Evolutionary conservation across 2,113 vertebrate species (phyloP), one percentile per base, ranked within the genome.

Genomic region (Mobula hypostoma): DNA sequence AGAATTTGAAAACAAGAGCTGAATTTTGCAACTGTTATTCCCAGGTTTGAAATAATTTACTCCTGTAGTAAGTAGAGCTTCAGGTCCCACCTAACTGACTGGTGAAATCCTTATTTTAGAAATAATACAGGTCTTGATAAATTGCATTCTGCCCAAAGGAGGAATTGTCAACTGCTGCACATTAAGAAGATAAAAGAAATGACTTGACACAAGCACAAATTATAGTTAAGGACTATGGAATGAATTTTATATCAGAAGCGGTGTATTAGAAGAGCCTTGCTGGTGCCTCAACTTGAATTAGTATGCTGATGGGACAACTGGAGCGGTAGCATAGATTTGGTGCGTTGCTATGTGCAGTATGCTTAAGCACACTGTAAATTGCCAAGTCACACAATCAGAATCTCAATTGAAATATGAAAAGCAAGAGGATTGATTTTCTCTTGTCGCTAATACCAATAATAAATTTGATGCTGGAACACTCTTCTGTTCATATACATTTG

Each of bases 111-210:
- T 74, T 74, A 70, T 93, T 93, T 93, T 74, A 93, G 91, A 74
- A 93, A 76, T 93, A 48, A 76, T 93, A 56, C 70, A 93, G 70
- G 70, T 48, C 91, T 76, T 66, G 40, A 76, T 93, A 76, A 74
- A 93, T 74, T 93, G 91, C 74, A 74, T 93, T 93, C 91, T 93
- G 91, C 91, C 91, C 40, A 93, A 93, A 93, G 91, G 91, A n/a
- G 70, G 36, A 93, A 74, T 93, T 93, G 36, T 93, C 91, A 93
- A 74, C 36, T 93, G 70, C 91, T 48, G 36, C 72, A 24, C 91
- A 93, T 74, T 93, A 93, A 93, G 27, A 93, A 93, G 91, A 93
- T 93, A 93, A 93, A 93, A 56, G 68, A 93, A 93, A 93, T 93
- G 68, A 93, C 91, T 93, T 93, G 66, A 93, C 91, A 93, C 91